Base-by-base conservation (phyloP, 2,888 invertebrate genomes). In the Epistrophe eligans region DNA sequence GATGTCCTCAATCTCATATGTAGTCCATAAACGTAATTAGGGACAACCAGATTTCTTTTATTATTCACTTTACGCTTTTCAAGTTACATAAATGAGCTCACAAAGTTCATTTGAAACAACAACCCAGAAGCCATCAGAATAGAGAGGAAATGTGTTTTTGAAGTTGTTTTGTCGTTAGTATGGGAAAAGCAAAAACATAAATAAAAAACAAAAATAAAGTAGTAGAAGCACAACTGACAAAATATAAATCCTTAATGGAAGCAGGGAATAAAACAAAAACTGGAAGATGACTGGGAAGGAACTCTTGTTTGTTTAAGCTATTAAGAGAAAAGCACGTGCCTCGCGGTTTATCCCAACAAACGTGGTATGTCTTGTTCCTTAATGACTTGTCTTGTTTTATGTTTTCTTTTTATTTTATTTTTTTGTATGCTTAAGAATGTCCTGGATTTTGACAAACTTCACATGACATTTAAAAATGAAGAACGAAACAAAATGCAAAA, bases 1-100 rank as follows among this genome's bases (percentile, higher is more conserved):
- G 77, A 77, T 82, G 77, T 66, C 50, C 52, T n/a, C 72, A 82
- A 77, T 77, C 72, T 58, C 40, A 66, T 55, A 72, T 55, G 45
- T 57, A 73, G 73, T 40, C 40, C 66, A 52, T 71, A 70, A 24
- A 48, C 48, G 32, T 62, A 57, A 82, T 48, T 77, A 50, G 58
- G 71, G 66, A 58, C 50, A 58, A 32, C 24, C 28, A 77, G 43
- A 35, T 64, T 73, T 15, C 17, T 58, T 71, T 71, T 64, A 40
- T 38, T 28, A 57, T 45, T 40, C 28, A 24, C 57, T 81, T 73
- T 62, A 28, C 24, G 55, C 55, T 55, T 45, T 35, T 48, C 24
- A 62, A 71, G 40, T 67, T 70, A 24, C 28, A 4, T 5, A 79
- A 72, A 72, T 73, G 64, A 35, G 57, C 28, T 32, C 73, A 60